Percentiles rank a stretch among this genome's conserved stretches.
Conservation (phyloP, 1,140 invertebrate species). For the Potamilus streckersoni region DNA sequence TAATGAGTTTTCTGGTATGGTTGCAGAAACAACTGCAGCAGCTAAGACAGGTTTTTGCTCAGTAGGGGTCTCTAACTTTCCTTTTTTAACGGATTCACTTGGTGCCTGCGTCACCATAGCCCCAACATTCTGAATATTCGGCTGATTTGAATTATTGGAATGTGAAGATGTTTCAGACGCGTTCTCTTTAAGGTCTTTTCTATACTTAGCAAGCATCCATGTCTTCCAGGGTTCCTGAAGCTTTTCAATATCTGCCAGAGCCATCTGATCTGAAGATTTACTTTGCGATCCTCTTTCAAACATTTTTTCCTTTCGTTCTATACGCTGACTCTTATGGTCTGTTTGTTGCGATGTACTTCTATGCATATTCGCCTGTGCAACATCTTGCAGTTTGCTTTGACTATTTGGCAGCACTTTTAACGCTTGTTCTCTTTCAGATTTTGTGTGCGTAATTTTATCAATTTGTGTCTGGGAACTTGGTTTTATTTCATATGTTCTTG, state of each 20-base stretch:
- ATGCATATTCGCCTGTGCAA: neutral
- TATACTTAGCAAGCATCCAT: neutral
- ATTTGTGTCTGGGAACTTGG: neutral
- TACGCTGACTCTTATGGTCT: constrained; percentile 1
- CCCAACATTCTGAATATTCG: too few species aligned
- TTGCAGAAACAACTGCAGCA: neutral
- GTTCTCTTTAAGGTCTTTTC: too few species aligned
- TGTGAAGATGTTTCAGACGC: neutral
- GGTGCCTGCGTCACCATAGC: neutral
- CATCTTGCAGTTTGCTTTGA: neutral
- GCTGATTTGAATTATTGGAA: neutral
- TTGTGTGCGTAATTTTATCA: neutral
- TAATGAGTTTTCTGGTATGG: neutral
- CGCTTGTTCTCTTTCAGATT: neutral
- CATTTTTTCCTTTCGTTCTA: constrained; percentile 2
- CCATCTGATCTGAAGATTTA: neutral
- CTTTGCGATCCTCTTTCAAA: neutral
- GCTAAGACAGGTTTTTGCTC: neutral
- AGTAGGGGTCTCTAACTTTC: neutral
- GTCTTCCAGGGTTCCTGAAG: neutral
- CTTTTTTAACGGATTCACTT: neutral
- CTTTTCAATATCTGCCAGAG: neutral
- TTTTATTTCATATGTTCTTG: neutral
- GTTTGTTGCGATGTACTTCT: constrained; percentile 8
- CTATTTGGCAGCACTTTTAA: constrained; percentile 3